phyloP scores from a whole-genome alignment of 2,888 invertebrate genomes.

The Cataglyphis altisquamis region DNA sequence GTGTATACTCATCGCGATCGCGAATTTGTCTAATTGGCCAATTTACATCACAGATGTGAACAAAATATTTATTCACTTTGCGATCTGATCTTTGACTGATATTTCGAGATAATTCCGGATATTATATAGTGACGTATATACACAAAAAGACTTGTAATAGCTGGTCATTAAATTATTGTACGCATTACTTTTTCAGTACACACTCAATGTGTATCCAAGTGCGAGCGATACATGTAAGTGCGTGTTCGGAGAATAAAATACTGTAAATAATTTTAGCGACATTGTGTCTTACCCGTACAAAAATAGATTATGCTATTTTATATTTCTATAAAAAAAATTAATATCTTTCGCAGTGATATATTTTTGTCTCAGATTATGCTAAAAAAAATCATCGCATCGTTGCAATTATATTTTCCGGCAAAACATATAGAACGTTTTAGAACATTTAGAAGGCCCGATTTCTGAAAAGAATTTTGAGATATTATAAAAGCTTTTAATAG shows the following conservation, averaged over 20 bases:
- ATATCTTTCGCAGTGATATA: background rate
- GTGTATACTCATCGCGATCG: background rate
- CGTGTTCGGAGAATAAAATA: background rate
- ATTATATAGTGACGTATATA: background rate
- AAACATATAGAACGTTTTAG: slow-evolving; percentile 1
- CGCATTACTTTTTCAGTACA: background rate
- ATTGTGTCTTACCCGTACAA: background rate
- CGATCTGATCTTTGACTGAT: too few species aligned
- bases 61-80: background rate
- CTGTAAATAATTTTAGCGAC: background rate
- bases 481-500: background rate
- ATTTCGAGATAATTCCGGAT: too few species aligned
- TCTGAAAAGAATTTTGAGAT: slow-evolving; percentile 1
- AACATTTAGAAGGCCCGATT: slow-evolving; percentile 1
- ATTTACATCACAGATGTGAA: background rate
- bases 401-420: background rate
- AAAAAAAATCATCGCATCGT: background rate
- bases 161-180: background rate
- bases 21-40: background rate
- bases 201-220: background rate
- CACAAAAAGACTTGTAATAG: background rate
- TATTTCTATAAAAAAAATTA: background rate
- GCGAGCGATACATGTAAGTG: background rate
- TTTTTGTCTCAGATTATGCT: background rate
- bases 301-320: background rate